Conservation (phyloP, 37 sponge, comb jelly and placozoan species). For the Haliclona indistincta region DNA sequence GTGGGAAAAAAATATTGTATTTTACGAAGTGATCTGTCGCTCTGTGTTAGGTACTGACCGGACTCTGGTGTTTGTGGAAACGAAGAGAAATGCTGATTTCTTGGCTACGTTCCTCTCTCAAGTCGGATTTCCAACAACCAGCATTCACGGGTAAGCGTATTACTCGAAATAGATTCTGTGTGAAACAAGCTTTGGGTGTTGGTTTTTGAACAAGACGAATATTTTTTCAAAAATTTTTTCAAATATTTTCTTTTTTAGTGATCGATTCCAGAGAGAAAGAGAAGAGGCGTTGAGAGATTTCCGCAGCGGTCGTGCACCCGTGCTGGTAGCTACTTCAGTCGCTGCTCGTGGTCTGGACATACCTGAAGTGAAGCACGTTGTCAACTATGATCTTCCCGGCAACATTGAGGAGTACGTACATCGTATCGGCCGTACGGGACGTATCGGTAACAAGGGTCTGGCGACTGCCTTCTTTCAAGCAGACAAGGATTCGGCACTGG, state of each 20-base stretch:
- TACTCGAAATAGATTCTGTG: neutral
- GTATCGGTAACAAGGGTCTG: conserved; percentile 87
- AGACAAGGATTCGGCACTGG: conserved; percentile 66
- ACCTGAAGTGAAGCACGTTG: conserved; percentile 89
- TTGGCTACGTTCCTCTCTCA: conserved; percentile 89
- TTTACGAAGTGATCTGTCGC: neutral
- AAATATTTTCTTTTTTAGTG: conserved; percentile 37
- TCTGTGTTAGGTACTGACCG: conserved; percentile 58
- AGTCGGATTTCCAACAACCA: conserved; percentile 85
- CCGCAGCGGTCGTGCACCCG: conserved; percentile 75
- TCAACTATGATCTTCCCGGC: conserved; percentile 92
- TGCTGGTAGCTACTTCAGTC: conserved; percentile 92
- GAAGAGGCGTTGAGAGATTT: conserved; percentile 93
- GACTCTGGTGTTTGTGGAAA: conserved; percentile 90
- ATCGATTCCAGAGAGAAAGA: conserved; percentile 90
- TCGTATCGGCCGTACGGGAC: conserved; percentile 94
- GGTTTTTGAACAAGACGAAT: neutral
- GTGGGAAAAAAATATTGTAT: neutral
- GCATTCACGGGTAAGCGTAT: conserved; percentile 86
- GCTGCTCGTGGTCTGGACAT: conserved; percentile 97
- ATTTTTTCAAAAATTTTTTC: neutral
- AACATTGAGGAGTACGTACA: conserved; percentile 95
- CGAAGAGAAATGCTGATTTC: conserved; percentile 93
- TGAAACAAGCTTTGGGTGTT: neutral
- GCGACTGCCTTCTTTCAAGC: conserved; percentile 93